Base-by-base conservation (phyloP, 2,113 vertebrate genomes). In the Copsychus sechellarum region DNA sequence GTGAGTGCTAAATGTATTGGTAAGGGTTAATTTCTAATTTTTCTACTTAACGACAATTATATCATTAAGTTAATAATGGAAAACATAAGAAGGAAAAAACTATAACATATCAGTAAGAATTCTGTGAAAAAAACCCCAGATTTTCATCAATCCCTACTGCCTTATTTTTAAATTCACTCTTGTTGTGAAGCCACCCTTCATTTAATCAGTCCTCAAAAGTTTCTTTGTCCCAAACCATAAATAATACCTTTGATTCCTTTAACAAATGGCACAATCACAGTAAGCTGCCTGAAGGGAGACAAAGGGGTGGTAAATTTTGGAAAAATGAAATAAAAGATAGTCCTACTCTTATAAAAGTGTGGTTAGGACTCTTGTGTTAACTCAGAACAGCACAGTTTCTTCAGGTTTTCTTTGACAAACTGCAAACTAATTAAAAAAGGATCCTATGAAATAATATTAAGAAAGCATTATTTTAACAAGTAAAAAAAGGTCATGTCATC, bases 121-220 rank as follows among this genome's bases (percentile, higher is more conserved):
- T 51, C 12, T 54, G 13, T 5, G 21, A 4, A 64, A 77, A 65
- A 53, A 43, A 0, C 1, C 0, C 2, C 24, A 23, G 4, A 1
- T 33, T 29, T 72, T 86, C 12, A 40, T 40, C 33, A 6, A 53
- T n/a, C 5, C 8, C 0, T 20, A 28, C 28, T 70, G 6, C 4
- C 12, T 47, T 54, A 38, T 28, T 64, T 87, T 83, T 40, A 13
- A 45, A 56, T 17, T 11, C 17, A 28, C 24, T 38, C 0, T 16
- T 64, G 2, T 47, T 76, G 8, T 28, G 70, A 81, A 61, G 42
- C 5, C 11, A 53, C 14, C 9, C 21, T 38, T 12, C 9, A 38
- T 26, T 85, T 61, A 12, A 66, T 38, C 25, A 71, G 0, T 86
- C 14, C 12, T 54, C 24, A 58, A 36, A 71, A 56, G 11, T 4